These are phyloP conservation scores for Semicossyphus pulcher DNA, from an alignment of 2,113 vertebrate genomes.

Conservation along the genomic window DNA sequence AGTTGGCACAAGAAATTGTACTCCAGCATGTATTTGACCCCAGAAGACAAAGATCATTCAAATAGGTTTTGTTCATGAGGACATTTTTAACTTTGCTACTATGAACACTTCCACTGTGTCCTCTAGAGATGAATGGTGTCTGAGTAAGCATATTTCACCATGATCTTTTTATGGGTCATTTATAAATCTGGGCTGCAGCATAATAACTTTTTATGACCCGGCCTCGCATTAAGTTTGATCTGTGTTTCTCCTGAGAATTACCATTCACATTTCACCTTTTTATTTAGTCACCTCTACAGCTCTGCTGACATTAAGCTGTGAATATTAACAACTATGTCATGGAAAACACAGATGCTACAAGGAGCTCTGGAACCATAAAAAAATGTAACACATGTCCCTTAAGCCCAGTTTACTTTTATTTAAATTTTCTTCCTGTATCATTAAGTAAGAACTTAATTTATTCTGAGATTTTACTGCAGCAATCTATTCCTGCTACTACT, in stretches of 20 bases:
- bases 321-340: conserved; percentile 30
- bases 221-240: conserved; percentile 16
- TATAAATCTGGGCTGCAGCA: conserved; percentile 5
- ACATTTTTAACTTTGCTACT: too few relatives aligned
- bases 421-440: conserved; percentile 10
- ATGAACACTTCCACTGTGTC: not conserved
- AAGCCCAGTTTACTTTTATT: conserved; percentile 30
- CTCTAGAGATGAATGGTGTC: not conserved
- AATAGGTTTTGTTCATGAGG: too few relatives aligned
- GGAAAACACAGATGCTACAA: conserved; percentile 29
- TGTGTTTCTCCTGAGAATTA: conserved; percentile 18
- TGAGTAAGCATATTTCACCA: conserved; percentile 11
- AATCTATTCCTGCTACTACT: not conserved
- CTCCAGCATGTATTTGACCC: too few relatives aligned
- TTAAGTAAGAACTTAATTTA: conserved; percentile 18
- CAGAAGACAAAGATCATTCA: too few relatives aligned
- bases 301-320: conserved; percentile 33
- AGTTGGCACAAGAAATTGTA: too few relatives aligned
- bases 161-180: conserved; percentile 12
- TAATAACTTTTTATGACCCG: conserved; percentile 19
- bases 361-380: conserved; percentile 39
- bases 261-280: conserved; percentile 28
- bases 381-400: conserved; percentile 26
- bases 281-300: conserved; percentile 14
- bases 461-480: not conserved